These are phyloP conservation scores for Anthopleura sola DNA, from an alignment of 64 coral and sea anemone species.

Conservation along the genomic window DNA sequence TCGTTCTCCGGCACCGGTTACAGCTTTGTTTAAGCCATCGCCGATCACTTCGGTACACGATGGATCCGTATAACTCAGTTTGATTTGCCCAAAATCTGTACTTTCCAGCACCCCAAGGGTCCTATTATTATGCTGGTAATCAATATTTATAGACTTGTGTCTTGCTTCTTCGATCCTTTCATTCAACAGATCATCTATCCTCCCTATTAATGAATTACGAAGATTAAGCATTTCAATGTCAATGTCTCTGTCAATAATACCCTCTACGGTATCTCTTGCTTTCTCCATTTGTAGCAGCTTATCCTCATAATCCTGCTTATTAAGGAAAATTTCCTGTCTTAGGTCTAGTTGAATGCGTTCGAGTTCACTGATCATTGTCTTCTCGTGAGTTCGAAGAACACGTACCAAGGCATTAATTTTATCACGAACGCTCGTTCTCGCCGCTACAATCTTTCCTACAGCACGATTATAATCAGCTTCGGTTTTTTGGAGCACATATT, in stretches of 20 bases:
- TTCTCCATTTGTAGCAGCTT: slow-evolving; percentile 70
- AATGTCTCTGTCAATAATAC: slow-evolving; percentile 61
- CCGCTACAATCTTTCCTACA: slow-evolving; percentile 35
- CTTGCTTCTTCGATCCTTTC: slow-evolving; percentile 5
- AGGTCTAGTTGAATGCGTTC: slow-evolving; percentile 67
- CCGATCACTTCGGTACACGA: slow-evolving; percentile 23
- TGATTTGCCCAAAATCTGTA: slow-evolving; percentile 56
- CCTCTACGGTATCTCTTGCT: slow-evolving; percentile 42
- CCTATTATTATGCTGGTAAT: slow-evolving; percentile 55
- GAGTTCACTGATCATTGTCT: slow-evolving; percentile 46
- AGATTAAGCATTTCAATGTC: slow-evolving; percentile 67
- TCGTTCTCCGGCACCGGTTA: slow-evolving; percentile 65
- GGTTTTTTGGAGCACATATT: slow-evolving; percentile 13
- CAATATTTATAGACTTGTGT: slow-evolving; percentile 47
- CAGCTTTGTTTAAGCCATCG: slow-evolving; percentile 19
- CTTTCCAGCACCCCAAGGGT: slow-evolving; percentile 32
- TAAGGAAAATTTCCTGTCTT: slow-evolving; percentile 37
- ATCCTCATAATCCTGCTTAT: slow-evolving; percentile 58
- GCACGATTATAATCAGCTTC: slow-evolving; percentile 49
- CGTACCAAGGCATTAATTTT: slow-evolving; percentile 28
- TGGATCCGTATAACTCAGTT: slow-evolving; percentile 64
- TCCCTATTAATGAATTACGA: slow-evolving; percentile 35
- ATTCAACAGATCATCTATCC: slow-evolving; percentile 49
- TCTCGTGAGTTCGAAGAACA: slow-evolving; percentile 56
- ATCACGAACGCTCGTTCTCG: slow-evolving; percentile 29